phyloP scores from a whole-genome alignment of 2,797 vertebrate genomes.

The Phataginus tetradactyla region DNA sequence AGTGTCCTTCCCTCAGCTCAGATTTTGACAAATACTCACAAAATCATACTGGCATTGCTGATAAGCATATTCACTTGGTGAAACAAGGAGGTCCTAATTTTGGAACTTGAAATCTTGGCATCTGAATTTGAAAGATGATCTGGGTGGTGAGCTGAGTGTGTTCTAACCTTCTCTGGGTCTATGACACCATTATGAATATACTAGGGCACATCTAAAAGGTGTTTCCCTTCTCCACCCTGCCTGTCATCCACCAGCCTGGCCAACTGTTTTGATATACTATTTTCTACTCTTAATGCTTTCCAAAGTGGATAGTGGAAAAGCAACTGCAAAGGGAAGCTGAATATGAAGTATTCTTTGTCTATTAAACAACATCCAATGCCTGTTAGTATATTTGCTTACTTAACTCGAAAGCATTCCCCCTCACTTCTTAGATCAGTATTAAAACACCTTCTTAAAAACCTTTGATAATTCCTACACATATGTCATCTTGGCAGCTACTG shows the following conservation, averaged over 20 bases:
- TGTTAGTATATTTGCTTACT: not conserved
- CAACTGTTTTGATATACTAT: not conserved
- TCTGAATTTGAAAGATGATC: slow-evolving; percentile 49
- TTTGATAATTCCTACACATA: not conserved
- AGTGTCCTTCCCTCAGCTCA: not conserved
- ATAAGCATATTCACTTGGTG: not conserved
- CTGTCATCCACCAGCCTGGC: not conserved
- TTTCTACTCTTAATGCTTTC: not conserved
- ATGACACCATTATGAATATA: not conserved
- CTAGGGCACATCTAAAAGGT: not conserved
- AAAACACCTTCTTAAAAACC: not conserved
- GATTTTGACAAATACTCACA: slow-evolving; percentile 47
- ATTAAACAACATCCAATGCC: not conserved
- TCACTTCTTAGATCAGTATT: not conserved
- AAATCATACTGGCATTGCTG: not conserved
- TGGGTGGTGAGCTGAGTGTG: not conserved
- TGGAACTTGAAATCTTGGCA: slow-evolving; percentile 33
- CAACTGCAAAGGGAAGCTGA: not conserved
- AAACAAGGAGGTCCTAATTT: slow-evolving; percentile 41
- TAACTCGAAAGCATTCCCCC: not conserved
- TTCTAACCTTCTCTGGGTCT: slow-evolving; percentile 38
- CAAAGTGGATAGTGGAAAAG: not conserved
- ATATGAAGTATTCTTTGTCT: not conserved
- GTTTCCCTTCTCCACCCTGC: not conserved
- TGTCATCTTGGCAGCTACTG: not conserved